These are phyloP conservation scores for Takifugu bimaculatus DNA, from an alignment of 2,113 vertebrate species.

Conservation along the genomic window DNA sequence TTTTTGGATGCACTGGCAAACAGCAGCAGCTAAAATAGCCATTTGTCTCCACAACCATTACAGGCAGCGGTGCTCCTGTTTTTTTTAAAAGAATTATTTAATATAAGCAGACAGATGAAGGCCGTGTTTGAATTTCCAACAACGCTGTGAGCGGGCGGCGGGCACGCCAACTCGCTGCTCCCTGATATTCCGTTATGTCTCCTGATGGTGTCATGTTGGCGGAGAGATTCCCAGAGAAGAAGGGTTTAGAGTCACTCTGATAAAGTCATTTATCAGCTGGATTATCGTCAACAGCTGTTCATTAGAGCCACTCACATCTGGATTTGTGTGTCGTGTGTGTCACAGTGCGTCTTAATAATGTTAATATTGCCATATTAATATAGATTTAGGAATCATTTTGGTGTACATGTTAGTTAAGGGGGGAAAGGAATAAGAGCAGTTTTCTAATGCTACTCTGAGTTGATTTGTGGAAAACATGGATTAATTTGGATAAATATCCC, in stretches of 20 bases:
- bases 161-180: conserved; percentile 23
- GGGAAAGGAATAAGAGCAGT: conserved; percentile 11
- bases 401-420: conserved; percentile 20
- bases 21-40: too few relatives aligned
- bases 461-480: background rate
- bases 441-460: background rate
- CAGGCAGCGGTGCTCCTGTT: too few relatives aligned
- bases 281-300: conserved; percentile 66
- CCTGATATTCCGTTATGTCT: conserved; percentile 55
- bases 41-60: too few relatives aligned
- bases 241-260: conserved; percentile 42
- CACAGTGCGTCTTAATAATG: conserved; percentile 40
- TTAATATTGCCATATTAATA: conserved; percentile 32
- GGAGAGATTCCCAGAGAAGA: conserved; percentile 35
- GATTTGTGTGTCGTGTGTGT: conserved; percentile 63
- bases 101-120: conserved; percentile 2
- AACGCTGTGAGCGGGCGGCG: conserved; percentile 21
- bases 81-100: background rate
- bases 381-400: background rate
- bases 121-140: conserved; percentile 4
- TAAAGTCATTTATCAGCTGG: conserved; percentile 63
- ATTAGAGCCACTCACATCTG: conserved; percentile 65
- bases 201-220: conserved; percentile 45
- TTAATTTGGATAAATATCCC: conserved; percentile 1
- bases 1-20: background rate